phyloP scores from a whole-genome alignment of 2,797 vertebrate genomes.

The Peromyscus attwateri region DNA sequence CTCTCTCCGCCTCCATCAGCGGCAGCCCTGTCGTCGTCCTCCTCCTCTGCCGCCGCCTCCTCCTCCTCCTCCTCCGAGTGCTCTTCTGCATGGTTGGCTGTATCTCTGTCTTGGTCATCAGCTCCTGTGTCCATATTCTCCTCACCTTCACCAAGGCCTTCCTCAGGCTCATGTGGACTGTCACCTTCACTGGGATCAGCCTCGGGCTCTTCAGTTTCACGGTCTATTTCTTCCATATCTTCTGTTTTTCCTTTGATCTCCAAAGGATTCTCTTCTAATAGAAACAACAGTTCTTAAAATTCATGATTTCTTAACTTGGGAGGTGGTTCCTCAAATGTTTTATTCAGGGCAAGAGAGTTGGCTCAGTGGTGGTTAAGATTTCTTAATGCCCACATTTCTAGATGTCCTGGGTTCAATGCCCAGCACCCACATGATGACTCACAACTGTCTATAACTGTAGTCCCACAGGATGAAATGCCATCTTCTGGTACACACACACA shows the following conservation, averaged over 20 bases:
- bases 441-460: background rate
- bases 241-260: conserved; percentile 92
- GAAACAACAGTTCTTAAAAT: background rate
- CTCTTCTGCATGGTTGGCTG: conserved; percentile 77
- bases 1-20: conserved; percentile 84
- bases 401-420: background rate
- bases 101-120: conserved; percentile 77
- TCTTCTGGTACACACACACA: background rate
- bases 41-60: conserved; percentile 80
- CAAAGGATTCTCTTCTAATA: conserved; percentile 92
- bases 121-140: conserved; percentile 85
- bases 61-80: conserved; percentile 82
- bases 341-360: background rate
- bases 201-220: conserved; percentile 85
- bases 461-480: background rate
- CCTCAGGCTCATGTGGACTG: conserved; percentile 84
- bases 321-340: background rate
- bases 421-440: background rate
- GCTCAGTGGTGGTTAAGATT: background rate
- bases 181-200: conserved; percentile 85
- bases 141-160: conserved; percentile 84
- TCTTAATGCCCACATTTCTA: background rate
- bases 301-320: background rate
- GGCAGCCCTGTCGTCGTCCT: conserved; percentile 77
- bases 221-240: conserved; percentile 87